Conservation (phyloP, 1,140 invertebrate genomes). For the Laodelphax striatellus region DNA sequence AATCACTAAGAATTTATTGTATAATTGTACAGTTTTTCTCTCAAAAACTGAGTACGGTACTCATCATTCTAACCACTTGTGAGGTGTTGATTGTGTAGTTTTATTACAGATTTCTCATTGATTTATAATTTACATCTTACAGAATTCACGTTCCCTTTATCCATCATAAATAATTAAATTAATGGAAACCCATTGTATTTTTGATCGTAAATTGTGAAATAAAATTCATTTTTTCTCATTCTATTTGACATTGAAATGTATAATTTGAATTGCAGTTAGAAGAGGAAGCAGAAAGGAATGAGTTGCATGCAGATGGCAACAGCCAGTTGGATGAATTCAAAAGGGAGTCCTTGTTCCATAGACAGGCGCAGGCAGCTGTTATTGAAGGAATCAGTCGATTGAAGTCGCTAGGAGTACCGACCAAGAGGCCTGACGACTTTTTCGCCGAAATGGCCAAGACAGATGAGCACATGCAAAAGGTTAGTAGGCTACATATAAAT, state of each 20-base stretch:
- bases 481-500: constrained; percentile 27
- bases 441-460: constrained; percentile 99
- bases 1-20: too few species aligned
- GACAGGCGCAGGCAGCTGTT: constrained; percentile 82
- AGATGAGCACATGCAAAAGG: constrained; percentile 95
- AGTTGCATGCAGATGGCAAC: constrained; percentile 29
- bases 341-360: constrained; percentile 79
- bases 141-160: too few species aligned
- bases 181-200: too few species aligned
- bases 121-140: too few species aligned
- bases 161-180: too few species aligned
- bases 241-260: not conserved
- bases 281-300: constrained; percentile 40
- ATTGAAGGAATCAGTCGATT: constrained; percentile 63
- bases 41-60: too few species aligned
- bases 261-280: not conserved
- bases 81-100: too few species aligned
- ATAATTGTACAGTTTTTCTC: too few species aligned
- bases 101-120: too few species aligned
- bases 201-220: too few species aligned
- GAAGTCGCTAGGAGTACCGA: constrained; percentile 60
- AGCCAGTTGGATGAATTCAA: constrained; percentile 76
- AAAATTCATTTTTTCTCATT: too few species aligned
- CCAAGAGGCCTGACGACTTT: constrained; percentile 85
- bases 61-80: too few species aligned